A percentile compares a stretch with the other conserved stretches of the same genome.
Evolutionary conservation across 2,888 invertebrate genomes (phyloP).

Genomic region (Flabesymbios commensalis): DNA sequence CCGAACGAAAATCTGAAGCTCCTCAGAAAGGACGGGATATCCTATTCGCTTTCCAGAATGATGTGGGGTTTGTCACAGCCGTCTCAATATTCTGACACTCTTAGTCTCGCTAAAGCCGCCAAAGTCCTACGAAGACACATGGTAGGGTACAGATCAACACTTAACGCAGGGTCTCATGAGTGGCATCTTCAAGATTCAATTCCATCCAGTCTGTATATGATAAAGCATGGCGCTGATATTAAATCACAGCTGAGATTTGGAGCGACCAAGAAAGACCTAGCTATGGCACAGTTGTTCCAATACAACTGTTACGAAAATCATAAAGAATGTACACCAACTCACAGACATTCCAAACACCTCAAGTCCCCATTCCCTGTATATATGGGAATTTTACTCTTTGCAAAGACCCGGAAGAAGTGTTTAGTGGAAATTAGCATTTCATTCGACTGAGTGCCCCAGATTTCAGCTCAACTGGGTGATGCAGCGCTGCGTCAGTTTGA

Average conservation of each 20-base stretch:
- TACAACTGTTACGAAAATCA: constrained; percentile 20
- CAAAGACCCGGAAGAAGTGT: constrained; percentile 32
- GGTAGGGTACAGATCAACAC: constrained; percentile 11
- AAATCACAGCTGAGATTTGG: constrained; percentile 23
- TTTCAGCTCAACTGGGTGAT: constrained; percentile 33
- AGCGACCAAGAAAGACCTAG: constrained; percentile 17
- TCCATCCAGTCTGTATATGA: constrained; percentile 15
- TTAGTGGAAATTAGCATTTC: constrained; percentile 32
- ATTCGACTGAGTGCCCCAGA: constrained; percentile 36
- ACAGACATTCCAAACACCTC: constrained; percentile 14
- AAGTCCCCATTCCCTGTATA: constrained; percentile 28
- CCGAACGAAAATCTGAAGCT: constrained; percentile 17
- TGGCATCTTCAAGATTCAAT: constrained; percentile 20
- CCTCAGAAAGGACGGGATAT: constrained; percentile 30
- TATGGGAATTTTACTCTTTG: constrained; percentile 30
- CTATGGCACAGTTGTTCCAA: constrained; percentile 25
- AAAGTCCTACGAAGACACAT: constrained; percentile 33
- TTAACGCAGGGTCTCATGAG: constrained; percentile 25
- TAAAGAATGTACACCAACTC: constrained; percentile 8
- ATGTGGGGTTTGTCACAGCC: constrained; percentile 4
- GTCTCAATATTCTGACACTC: constrained; percentile 24
- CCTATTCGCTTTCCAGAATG: no score
- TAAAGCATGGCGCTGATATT: constrained; percentile 23
- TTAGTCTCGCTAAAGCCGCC: constrained; percentile 33
- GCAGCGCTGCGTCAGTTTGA: constrained; percentile 18